Evolutionary conservation across 2,113 vertebrate genomes (phyloP).

Genomic region (Microcebus murinus): DNA sequence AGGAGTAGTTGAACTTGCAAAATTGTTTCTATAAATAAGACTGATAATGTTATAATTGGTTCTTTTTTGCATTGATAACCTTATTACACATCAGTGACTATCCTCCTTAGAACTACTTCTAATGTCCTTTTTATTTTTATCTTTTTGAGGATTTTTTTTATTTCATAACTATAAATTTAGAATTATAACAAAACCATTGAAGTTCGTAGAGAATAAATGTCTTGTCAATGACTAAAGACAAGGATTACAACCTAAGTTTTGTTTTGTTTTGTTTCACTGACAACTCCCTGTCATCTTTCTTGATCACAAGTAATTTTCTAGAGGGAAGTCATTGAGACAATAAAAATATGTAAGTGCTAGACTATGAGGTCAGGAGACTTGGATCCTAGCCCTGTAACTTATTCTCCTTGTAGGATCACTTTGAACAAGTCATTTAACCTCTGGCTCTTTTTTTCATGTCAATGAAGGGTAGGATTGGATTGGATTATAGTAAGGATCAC

Average conservation of each 20-base stretch:
- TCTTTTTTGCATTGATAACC: neutral
- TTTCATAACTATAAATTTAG: conserved; percentile 7
- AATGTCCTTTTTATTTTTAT: neutral
- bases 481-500: neutral
- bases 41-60: neutral
- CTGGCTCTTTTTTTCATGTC: neutral
- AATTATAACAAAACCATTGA: neutral
- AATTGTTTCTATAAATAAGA: neutral
- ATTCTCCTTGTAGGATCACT: neutral
- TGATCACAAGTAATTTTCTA: neutral
- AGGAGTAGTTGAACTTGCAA: neutral
- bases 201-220: neutral
- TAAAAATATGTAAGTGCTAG: neutral
- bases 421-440: neutral
- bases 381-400: neutral
- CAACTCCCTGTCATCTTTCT: neutral
- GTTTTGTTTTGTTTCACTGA: neutral
- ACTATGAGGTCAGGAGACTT: neutral
- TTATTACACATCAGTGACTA: neutral
- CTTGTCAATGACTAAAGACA: neutral
- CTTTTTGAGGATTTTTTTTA: neutral
- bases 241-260: neutral
- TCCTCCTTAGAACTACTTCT: conserved; percentile 2
- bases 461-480: neutral
- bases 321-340: neutral